A percentile compares a stretch with the other conserved stretches of the same genome.
These are phyloP conservation scores for Pseudococcus longispinus DNA, from an alignment of 2,888 invertebrate species.

Conservation along the genomic window DNA sequence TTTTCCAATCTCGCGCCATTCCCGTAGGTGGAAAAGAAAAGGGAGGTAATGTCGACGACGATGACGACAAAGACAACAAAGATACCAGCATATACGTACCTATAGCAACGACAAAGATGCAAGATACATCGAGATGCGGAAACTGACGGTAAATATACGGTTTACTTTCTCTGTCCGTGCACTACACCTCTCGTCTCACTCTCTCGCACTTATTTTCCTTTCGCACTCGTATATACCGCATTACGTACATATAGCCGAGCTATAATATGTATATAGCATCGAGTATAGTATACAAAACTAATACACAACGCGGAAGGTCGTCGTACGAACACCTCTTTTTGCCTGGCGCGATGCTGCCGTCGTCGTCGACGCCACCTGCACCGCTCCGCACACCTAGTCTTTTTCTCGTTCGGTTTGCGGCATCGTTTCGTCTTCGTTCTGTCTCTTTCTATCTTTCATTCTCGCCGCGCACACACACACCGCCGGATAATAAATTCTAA, in stretches of 20 bases:
- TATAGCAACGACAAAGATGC: conserved; percentile 34
- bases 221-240: neutral
- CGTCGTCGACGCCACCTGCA: neutral
- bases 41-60: neutral
- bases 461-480: neutral
- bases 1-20: neutral
- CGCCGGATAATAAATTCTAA: conserved; percentile 52
- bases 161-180: neutral
- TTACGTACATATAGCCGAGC: neutral
- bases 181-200: neutral
- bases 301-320: conserved; percentile 50
- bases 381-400: neutral
- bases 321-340: conserved; percentile 20
- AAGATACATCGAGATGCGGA: neutral
- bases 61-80: conserved; percentile 39
- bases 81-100: neutral
- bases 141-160: conserved; percentile 6
- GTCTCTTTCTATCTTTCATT: neutral
- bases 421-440: neutral
- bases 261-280: neutral
- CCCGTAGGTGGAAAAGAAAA: neutral
- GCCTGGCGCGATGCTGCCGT: too few species aligned
- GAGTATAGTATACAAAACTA: conserved; percentile 17
- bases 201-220: neutral
- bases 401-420: neutral